phyloP scores from a whole-genome alignment of 2,113 vertebrate species.

The Spermophilus dauricus region DNA sequence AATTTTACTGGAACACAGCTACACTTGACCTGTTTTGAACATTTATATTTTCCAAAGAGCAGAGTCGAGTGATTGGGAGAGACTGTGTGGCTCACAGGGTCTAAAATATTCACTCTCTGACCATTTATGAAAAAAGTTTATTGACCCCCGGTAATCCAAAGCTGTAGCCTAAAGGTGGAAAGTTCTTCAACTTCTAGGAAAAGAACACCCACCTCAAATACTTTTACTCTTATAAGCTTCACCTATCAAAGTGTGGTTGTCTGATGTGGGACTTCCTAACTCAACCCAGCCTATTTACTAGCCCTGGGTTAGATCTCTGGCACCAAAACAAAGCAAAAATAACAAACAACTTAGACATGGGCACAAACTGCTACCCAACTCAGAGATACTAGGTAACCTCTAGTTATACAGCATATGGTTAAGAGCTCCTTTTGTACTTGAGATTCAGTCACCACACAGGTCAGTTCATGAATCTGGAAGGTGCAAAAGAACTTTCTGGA shows the following conservation, averaged over 20 bases:
- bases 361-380: too few species aligned
- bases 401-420: too few species aligned
- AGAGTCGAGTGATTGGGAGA: neutral
- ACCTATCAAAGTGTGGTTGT: neutral
- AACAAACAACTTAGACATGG: neutral
- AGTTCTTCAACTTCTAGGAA: neutral
- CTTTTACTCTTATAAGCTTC: neutral
- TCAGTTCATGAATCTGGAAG: neutral
- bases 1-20: neutral
- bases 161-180: neutral
- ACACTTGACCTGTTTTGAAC: rapidly evolving
- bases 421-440: neutral
- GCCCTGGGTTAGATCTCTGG: neutral
- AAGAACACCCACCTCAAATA: neutral
- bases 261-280: neutral
- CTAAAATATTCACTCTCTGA: neutral
- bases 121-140: neutral
- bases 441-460: neutral
- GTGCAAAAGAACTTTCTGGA: neutral
- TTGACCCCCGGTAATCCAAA: neutral
- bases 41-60: neutral
- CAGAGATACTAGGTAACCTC: neutral
- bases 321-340: neutral
- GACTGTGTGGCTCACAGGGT: rapidly evolving
- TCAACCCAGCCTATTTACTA: neutral